Evolutionary conservation across 2,888 invertebrate genomes (phyloP).

Genomic region (Eupithecia insigniata): DNA sequence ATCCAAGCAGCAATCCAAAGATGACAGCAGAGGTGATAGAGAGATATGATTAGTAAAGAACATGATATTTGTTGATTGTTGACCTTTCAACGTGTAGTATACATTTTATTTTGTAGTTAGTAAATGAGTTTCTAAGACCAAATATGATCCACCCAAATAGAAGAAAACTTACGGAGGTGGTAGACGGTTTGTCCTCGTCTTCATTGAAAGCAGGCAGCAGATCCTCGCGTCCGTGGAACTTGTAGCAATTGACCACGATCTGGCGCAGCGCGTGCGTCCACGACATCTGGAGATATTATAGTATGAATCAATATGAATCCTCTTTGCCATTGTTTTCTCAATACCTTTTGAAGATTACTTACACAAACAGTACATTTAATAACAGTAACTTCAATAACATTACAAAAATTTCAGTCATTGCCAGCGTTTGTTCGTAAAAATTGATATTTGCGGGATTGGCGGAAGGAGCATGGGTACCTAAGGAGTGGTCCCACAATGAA

Average conservation of each 20-base stretch:
- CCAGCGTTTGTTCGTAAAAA: background rate
- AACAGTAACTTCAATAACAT: background rate
- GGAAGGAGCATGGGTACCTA: background rate
- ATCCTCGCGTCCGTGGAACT: conserved; percentile 98
- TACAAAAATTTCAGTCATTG: background rate
- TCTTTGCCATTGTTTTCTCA: background rate
- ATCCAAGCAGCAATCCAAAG: conserved; percentile 69
- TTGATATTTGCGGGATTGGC: background rate
- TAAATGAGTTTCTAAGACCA: background rate
- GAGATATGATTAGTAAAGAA: conserved; percentile 53
- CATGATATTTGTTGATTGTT: conserved; percentile 7
- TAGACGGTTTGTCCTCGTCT: conserved; percentile 90
- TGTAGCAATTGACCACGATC: conserved; percentile 99
- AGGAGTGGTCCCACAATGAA: background rate
- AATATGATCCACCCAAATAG: background rate
- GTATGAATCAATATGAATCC: background rate
- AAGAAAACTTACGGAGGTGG: conserved; percentile 37
- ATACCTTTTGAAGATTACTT: background rate
- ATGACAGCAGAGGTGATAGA: conserved; percentile 51
- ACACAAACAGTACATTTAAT: too few relatives aligned
- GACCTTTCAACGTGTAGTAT: background rate
- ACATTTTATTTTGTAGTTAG: too few relatives aligned
- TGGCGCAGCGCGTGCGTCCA: conserved; percentile 98
- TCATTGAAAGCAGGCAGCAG: conserved; percentile 96
- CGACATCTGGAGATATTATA: conserved; percentile 90